Evolutionary conservation across 30 jellyfish, hydroid and myxozoan species (phyloP).

Genomic region (Aurelia coerulea): DNA sequence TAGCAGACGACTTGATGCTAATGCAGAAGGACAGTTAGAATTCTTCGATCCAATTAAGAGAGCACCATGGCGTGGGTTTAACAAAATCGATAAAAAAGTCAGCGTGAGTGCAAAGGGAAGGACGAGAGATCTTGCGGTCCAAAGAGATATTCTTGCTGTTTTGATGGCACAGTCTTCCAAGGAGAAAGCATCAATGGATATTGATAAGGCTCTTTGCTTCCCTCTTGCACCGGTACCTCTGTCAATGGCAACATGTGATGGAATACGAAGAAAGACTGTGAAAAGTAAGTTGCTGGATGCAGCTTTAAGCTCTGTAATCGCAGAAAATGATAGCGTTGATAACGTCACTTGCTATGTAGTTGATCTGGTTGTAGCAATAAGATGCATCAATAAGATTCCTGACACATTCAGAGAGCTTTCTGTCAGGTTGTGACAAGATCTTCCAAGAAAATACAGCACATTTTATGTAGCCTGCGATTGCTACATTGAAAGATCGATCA

Average conservation of each 20-base stretch:
- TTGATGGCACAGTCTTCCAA: slow-evolving; percentile 30
- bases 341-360: slow-evolving; percentile 22
- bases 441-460: slow-evolving; percentile 16
- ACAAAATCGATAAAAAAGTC: slow-evolving; percentile 1
- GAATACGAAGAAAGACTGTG: slow-evolving; percentile 18
- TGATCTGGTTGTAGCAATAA: slow-evolving; percentile 20
- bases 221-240: slow-evolving; percentile 40
- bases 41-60: slow-evolving; percentile 15
- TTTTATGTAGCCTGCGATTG: slow-evolving; percentile 56
- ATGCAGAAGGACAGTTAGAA: background rate
- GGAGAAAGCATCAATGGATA: slow-evolving; percentile 10
- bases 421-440: background rate
- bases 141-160: slow-evolving; percentile 21
- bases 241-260: slow-evolving; percentile 27
- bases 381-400: slow-evolving; percentile 29
- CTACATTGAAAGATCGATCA: slow-evolving; percentile 33
- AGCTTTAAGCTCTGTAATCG: slow-evolving; percentile 8
- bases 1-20: slow-evolving; percentile 18
- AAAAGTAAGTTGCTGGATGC: slow-evolving; percentile 20
- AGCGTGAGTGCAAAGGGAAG: slow-evolving; percentile 21
- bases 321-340: background rate
- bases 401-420: slow-evolving; percentile 33
- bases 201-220: slow-evolving; percentile 36
- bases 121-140: slow-evolving; percentile 19
- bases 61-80: slow-evolving; percentile 30